Percentiles rank a stretch among this genome's conserved stretches.
Evolutionary conservation across 2,797 vertebrate genomes (phyloP).

Genomic region (Cheirogaleus major): DNA sequence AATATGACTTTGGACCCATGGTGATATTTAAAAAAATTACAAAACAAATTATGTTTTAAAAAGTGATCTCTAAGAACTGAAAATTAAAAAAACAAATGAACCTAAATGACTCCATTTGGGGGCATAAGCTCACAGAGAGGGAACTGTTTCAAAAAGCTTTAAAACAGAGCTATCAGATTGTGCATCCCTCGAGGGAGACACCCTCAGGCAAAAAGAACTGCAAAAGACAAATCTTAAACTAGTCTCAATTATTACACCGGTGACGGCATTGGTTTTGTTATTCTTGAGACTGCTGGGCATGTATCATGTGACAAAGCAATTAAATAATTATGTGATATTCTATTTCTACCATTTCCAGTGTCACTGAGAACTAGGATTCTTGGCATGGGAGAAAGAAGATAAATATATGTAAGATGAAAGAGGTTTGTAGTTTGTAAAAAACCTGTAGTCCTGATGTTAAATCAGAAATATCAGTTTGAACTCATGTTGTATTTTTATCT

Average conservation of each 20-base stretch:
- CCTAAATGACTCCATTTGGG: neutral
- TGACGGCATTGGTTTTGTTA: neutral
- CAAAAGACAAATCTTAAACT: neutral
- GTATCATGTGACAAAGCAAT: neutral
- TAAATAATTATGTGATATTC: neutral
- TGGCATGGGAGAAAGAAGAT: neutral
- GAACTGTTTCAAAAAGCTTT: neutral
- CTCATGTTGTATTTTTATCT: neutral
- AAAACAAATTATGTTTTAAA: neutral
- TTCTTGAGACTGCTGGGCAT: neutral
- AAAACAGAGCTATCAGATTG: neutral
- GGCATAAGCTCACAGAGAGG: neutral
- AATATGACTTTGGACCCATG: neutral
- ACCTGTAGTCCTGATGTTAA: neutral
- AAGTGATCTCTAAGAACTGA: neutral
- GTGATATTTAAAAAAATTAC: neutral
- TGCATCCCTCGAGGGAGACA: neutral
- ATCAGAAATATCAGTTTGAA: constrained; percentile 27
- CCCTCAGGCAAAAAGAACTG: neutral
- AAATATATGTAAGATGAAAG: neutral
- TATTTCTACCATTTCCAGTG: neutral
- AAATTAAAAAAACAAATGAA: constrained; percentile 35
- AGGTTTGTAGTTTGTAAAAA: neutral
- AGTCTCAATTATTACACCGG: neutral
- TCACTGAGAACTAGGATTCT: neutral